phyloP scores from a whole-genome alignment of 2,113 vertebrate species.

The Nettapus auritus region DNA sequence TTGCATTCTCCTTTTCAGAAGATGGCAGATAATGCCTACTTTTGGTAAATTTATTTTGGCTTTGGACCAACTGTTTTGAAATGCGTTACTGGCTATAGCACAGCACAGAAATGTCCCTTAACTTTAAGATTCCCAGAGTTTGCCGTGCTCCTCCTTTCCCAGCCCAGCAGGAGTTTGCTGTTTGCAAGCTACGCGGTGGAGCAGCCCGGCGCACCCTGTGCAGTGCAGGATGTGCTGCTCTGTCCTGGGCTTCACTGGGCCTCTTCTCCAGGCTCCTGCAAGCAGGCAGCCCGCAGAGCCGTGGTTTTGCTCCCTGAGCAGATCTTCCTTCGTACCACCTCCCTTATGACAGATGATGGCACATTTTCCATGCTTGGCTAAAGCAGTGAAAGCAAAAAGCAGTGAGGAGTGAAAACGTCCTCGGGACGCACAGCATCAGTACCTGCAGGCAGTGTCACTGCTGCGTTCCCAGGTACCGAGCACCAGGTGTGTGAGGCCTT shows the following conservation, averaged over 20 bases:
- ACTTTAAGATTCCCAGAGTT: neutral
- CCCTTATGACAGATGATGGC: neutral
- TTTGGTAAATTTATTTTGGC: neutral
- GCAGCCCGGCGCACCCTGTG: neutral
- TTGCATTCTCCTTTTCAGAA: neutral
- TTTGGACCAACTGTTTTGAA: neutral
- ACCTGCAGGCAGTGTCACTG: neutral
- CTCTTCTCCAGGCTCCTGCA: neutral
- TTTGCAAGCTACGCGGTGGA: neutral
- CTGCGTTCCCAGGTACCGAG: neutral
- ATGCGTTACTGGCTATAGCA: neutral
- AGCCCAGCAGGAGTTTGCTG: neutral
- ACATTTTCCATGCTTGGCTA: neutral
- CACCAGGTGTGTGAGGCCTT: neutral
- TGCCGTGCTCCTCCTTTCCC: neutral
- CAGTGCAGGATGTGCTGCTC: neutral
- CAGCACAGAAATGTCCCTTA: neutral
- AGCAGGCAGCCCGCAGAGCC: too few relatives aligned
- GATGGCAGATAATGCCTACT: neutral
- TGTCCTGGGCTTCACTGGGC: neutral
- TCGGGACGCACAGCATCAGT: neutral
- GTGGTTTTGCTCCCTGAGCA: too few relatives aligned
- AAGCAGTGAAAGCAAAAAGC: neutral
- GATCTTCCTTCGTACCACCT: neutral
- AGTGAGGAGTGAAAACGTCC: neutral